Evolutionary conservation across 35 echinoderm and acorn worm genomes (phyloP), one percentile per base, ranked within the genome.

Genomic region (Hemicentrotus pulcherrimus): DNA sequence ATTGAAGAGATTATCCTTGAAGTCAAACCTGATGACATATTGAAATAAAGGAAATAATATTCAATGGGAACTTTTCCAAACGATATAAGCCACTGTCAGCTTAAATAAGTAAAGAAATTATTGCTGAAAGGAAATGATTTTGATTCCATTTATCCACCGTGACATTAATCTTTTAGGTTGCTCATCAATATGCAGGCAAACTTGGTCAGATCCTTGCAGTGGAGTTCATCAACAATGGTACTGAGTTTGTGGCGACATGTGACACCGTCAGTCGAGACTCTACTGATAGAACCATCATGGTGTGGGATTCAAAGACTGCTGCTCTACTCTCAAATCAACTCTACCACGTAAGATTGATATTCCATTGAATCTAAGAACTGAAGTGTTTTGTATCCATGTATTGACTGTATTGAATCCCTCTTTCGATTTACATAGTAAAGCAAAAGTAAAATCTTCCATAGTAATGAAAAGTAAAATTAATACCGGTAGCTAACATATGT

Each of bases 261-360:
- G 97, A 98, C 93, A 94, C 97, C 32, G 98, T 99, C 24, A 97
- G 97, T 47, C 95, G 96, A 58, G 97, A 98, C 52, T 97, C 96
- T 45, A 96, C 96, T 30, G 94, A 98, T 88, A 91, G 93, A 32
- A 99, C 97, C 86, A 95, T 99, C 45, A 98, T 99, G 95, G 97
- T 97, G 4, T 97, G 97, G 95, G 98, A 99, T 96, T 86, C 97
- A 58, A 95, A 94, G 48, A 91, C 97, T 18, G 95, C 97, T 61
- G 98, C 98, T 46, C 86, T 97, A 16, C 48, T 99, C 5, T 99
- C 98, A 85, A 99, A 98, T 94, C 98, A 99, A 61, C 94, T 99
- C 30, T 99, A 99, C 95, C 98, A 99, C 94, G 98, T 99, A 97
- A 98, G 97, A 32, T 47, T 32, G 19, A n/a, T 78, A n/a, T n/a